phyloP scores from a whole-genome alignment of 2,113 vertebrate species.

The Charina bottae region DNA sequence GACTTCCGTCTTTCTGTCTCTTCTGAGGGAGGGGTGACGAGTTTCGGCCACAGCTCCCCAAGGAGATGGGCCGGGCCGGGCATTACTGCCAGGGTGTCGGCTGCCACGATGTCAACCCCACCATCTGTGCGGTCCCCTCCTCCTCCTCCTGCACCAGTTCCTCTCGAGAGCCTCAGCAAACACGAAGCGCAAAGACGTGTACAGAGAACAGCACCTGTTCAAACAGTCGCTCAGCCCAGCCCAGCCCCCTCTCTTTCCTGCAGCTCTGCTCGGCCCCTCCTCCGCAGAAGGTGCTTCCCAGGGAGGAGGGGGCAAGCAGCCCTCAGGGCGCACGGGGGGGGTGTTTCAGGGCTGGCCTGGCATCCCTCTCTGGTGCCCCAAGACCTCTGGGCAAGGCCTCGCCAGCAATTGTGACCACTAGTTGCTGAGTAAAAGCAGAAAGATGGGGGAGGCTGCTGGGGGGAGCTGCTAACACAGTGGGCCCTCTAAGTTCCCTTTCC shows the following conservation, averaged over 20 bases:
- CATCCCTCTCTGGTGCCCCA: background rate
- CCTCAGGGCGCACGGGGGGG: background rate
- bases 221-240: background rate
- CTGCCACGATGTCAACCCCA: background rate
- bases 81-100: background rate
- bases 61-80: background rate
- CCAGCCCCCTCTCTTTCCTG: background rate
- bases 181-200: background rate
- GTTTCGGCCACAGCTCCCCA: background rate
- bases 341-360: background rate
- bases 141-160: background rate
- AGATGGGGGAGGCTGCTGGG: background rate
- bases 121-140: background rate
- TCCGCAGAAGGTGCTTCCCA: background rate
- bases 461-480: background rate
- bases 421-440: background rate
- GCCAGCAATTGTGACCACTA: background rate
- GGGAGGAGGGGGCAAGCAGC: background rate
- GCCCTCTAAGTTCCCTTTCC: background rate
- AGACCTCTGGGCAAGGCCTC: background rate
- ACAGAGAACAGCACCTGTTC: background rate
- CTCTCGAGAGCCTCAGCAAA: background rate
- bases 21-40: background rate
- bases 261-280: background rate
- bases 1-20: background rate